Base-by-base conservation (phyloP, 2,888 invertebrate species). In the Coleophora deauratella region DNA sequence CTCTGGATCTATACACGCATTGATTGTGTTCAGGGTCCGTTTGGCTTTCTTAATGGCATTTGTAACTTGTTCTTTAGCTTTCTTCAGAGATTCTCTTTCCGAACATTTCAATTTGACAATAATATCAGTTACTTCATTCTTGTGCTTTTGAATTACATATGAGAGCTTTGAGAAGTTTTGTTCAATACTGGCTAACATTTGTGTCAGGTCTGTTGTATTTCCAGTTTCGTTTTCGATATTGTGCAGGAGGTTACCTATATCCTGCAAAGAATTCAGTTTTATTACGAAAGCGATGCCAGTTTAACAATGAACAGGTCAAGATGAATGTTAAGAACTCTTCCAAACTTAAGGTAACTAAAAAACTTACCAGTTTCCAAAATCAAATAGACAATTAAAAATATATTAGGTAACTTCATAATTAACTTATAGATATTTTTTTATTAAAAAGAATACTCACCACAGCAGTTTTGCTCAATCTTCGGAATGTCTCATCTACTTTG, bases 121-220 rank as follows among this genome's bases (percentile, higher is more conserved):
- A 12, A 66, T 58, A 4, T 67, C 59, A 1, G 78, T 64, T 2
- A 88, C 57, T 45, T 81, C 73, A 9, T 68, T 57, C 51, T 90
- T 90, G 34, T 85, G 64, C 38, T 77, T 78, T 59, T 90, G 89
- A 33, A 90, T 60, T 6, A 74, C 56, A 0, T 81, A 86, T 45
- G 81, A 80, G 0, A 89, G 59, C 46, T 85, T 73, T 0, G 82
- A 72, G 50, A 88, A 89, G 54, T 88, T 87, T 46, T 85, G 82
- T 35, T 81, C 80, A 4, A 89, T 70, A 10, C 59, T 52, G 8
- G 58, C 57, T 37, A 84, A 69, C 9, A 74, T 50, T 31, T 55
- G 56, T 34, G 67, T 64, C 1, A 71, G 49, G 13, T 72, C 66
- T 11, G 64, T 62, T 7, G 60, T 52, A 0, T 72, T 45, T 28